A percentile compares a stretch with the other conserved stretches of the same genome.
Evolutionary conservation across 2,113 vertebrate genomes (phyloP).

Genomic region (Phylloscopus trochiloides): DNA sequence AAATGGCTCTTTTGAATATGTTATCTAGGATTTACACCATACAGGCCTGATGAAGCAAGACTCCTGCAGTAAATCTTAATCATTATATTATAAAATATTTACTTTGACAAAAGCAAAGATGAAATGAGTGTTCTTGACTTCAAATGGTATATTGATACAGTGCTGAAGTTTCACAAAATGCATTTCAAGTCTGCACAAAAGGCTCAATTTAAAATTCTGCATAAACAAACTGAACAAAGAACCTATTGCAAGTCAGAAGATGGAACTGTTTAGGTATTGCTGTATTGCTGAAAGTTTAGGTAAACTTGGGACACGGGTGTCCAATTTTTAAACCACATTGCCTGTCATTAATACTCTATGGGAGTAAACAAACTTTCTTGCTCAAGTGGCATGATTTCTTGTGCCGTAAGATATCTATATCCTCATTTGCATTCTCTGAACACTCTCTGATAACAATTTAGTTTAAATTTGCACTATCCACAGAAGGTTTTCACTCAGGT

Average conservation of each 20-base stretch:
- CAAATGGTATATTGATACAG: not conserved
- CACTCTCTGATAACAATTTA: not conserved
- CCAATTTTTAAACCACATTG: not conserved
- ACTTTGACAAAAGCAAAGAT: not conserved
- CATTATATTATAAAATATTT: not conserved
- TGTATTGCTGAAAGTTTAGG: not conserved
- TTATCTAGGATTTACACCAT: not conserved
- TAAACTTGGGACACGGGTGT: not conserved
- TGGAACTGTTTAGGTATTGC: not conserved
- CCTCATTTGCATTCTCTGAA: not conserved
- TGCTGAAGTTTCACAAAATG: not conserved
- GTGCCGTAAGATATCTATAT: not conserved
- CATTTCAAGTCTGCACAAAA: not conserved
- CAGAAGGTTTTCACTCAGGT: not conserved
- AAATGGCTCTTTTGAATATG: not conserved
- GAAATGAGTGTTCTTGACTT: not conserved
- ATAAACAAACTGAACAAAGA: not conserved
- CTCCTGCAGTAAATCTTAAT: not conserved
- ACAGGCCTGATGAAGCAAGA: not conserved
- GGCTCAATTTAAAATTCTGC: not conserved
- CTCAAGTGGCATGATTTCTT: not conserved
- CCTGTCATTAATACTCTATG: not conserved
- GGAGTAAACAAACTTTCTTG: not conserved
- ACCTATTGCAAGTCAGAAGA: not conserved
- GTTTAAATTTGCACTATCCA: not conserved